Conservation (phyloP, 2,113 vertebrate species). For the Tapirus terrestris region DNA sequence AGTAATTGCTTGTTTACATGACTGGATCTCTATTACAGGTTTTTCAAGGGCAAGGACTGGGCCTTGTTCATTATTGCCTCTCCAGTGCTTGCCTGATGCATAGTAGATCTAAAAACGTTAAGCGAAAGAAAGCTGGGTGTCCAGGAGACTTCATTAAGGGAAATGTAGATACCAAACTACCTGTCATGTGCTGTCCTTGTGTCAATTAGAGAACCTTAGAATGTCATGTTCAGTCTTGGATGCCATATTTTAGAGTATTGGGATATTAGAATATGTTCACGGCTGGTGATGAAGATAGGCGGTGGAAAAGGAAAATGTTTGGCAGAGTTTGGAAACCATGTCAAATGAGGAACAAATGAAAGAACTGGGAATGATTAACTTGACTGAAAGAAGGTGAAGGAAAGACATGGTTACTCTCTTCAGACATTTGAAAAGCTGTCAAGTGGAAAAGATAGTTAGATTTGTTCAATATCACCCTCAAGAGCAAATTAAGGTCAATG, state of each 20-base stretch:
- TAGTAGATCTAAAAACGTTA: not conserved
- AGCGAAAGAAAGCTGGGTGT: not conserved
- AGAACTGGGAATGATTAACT: conserved; percentile 70
- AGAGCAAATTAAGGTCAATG: conserved; percentile 48
- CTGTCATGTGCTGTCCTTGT: not conserved
- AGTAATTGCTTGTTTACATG: not conserved
- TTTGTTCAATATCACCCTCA: conserved; percentile 44
- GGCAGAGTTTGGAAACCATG: conserved; percentile 67
- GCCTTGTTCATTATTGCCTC: not conserved
- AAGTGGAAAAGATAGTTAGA: conserved; percentile 59
- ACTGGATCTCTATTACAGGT: not conserved
- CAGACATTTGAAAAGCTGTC: conserved; percentile 61
- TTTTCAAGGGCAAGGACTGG: not conserved
- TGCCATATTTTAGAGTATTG: conserved; percentile 2
- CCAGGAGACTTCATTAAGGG: not conserved
- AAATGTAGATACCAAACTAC: not conserved
- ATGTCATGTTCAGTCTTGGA: not conserved
- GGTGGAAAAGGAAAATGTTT: not conserved
- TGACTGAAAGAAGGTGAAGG: conserved; percentile 58
- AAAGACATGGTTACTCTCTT: conserved; percentile 51
- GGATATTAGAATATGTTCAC: conserved; percentile 7
- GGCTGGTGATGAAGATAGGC: conserved; percentile 33
- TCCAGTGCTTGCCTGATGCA: not conserved
- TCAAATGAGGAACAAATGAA: conserved; percentile 75
- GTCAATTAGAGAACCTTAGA: not conserved